A percentile compares a stretch with the other conserved stretches of the same genome.
Evolutionary conservation across 2,888 invertebrate species (phyloP).

Genomic region (Stictocephala bisonia): DNA sequence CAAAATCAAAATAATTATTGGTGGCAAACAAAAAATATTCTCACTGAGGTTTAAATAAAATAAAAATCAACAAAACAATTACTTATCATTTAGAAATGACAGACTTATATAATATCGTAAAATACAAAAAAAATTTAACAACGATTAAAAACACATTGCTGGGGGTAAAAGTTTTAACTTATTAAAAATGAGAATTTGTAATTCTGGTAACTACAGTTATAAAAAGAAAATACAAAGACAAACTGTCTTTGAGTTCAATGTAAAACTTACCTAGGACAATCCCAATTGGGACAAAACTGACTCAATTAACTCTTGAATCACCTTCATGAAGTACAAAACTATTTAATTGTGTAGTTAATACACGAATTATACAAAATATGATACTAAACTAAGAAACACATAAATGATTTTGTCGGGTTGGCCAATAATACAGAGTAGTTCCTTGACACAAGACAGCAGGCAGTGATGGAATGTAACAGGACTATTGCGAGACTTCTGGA

Average conservation of each 20-base stretch:
- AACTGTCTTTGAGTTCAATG: background rate
- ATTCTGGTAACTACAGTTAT: conserved; percentile 39
- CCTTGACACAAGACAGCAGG: background rate
- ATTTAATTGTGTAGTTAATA: background rate
- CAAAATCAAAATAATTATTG: too few relatives aligned
- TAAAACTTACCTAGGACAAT: background rate
- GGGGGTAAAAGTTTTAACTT: background rate
- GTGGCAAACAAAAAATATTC: too few relatives aligned
- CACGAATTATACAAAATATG: background rate
- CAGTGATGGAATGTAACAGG: conserved; percentile 24
- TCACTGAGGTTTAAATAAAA: too few relatives aligned
- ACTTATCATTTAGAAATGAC: too few relatives aligned
- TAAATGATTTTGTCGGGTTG: background rate
- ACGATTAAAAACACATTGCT: background rate
- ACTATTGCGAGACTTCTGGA: conserved; percentile 5
- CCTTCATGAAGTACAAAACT: background rate
- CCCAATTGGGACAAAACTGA: too few relatives aligned
- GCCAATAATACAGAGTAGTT: background rate
- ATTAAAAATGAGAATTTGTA: conserved; percentile 27
- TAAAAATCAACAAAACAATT: too few relatives aligned
- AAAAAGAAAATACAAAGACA: background rate
- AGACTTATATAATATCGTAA: too few relatives aligned
- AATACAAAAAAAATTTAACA: too few relatives aligned
- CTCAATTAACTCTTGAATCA: too few relatives aligned
- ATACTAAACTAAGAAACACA: conserved; percentile 13